These are phyloP conservation scores for Xestia c-nigrum DNA, from an alignment of 2,888 invertebrate genomes.

Conservation along the genomic window DNA sequence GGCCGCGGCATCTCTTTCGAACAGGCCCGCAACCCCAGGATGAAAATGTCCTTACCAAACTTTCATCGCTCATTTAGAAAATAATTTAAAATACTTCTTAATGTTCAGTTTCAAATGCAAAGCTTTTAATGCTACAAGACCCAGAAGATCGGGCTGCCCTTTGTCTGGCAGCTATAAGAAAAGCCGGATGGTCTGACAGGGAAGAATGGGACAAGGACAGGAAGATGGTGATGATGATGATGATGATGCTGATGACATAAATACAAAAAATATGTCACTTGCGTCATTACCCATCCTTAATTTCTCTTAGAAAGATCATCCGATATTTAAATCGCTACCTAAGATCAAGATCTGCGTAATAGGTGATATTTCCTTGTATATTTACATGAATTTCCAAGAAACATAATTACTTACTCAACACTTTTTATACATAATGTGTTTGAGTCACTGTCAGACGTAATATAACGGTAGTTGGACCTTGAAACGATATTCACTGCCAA, in stretches of 20 bases:
- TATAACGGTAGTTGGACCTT: slow-evolving; percentile 66
- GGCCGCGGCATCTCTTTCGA: too few relatives aligned
- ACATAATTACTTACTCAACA: slow-evolving; percentile 46
- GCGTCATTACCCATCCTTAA: neutral
- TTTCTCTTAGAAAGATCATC: slow-evolving; percentile 1
- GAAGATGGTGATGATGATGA: too few relatives aligned
- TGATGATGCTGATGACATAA: neutral
- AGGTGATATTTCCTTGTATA: slow-evolving; percentile 58
- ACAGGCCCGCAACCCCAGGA: too few relatives aligned
- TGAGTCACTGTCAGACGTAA: slow-evolving; percentile 60
- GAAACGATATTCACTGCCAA: slow-evolving; percentile 60
- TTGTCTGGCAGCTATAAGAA: neutral
- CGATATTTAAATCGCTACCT: slow-evolving; percentile 2
- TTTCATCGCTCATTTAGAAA: neutral
- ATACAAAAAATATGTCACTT: neutral
- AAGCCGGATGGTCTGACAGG: neutral
- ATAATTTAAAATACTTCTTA: neutral
- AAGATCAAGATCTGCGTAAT: slow-evolving; percentile 10
- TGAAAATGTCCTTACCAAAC: neutral
- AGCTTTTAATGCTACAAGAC: neutral
- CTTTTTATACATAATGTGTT: slow-evolving; percentile 54
- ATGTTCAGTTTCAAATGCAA: neutral
- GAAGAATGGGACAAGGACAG: neutral
- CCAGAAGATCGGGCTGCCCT: too few relatives aligned
- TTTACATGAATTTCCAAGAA: slow-evolving; percentile 58